These are phyloP conservation scores for Aphidoletes aphidimyza DNA, from an alignment of 2,888 invertebrate genomes.

Conservation along the genomic window DNA sequence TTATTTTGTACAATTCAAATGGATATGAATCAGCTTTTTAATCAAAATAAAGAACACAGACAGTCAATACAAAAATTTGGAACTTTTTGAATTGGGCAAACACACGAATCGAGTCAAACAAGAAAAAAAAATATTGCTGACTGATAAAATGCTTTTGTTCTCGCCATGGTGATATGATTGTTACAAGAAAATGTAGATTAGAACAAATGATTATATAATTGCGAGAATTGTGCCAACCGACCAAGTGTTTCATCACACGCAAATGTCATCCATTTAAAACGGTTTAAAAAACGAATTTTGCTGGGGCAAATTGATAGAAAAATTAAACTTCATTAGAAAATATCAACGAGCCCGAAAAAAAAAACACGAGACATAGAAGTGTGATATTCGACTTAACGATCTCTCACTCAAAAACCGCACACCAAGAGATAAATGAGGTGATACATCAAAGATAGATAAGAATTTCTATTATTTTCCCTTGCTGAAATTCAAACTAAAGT, in stretches of 20 bases:
- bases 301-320: too few species aligned
- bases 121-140: neutral
- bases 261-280: neutral
- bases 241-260: conserved; percentile 20
- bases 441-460: conserved; percentile 35
- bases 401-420: neutral
- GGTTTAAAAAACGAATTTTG: neutral
- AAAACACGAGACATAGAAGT: too few species aligned
- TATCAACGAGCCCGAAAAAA: too few species aligned
- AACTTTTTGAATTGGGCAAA: neutral
- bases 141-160: conserved; percentile 19
- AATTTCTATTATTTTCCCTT: neutral
- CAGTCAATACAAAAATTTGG: too few species aligned
- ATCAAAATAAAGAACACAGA: too few species aligned
- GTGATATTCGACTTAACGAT: neutral
- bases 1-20: too few species aligned
- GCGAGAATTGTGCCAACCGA: conserved; percentile 30
- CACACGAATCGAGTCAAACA: neutral
- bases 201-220: conserved; percentile 49
- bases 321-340: too few species aligned
- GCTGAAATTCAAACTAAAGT: neutral
- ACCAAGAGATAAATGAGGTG: conserved; percentile 20
- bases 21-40: too few species aligned
- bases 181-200: conserved; percentile 8
- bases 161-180: neutral